Evolutionary conservation across 2,113 vertebrate genomes (phyloP), one percentile per base, ranked within the genome.

Genomic region (Gopherus flavomarginatus): DNA sequence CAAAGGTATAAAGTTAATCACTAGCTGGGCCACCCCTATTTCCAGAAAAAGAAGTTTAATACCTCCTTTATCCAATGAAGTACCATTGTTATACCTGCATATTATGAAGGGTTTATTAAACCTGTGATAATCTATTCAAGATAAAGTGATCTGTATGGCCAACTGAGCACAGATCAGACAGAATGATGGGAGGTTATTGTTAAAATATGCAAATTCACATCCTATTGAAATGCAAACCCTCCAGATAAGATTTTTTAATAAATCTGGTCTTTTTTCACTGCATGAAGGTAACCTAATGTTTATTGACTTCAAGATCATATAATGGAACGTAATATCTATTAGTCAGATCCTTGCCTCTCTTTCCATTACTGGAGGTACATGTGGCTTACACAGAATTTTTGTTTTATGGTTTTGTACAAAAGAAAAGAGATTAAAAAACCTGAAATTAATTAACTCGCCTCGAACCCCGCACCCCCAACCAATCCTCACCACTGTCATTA

Each of bases 131-230:
- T 98, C 95, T 94, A 98, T 98, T 98, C 98, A 98, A 98, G 98
- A 98, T 98, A 98, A 98, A 98, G 97, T 97, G 98, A 98, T 98
- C 97, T 97, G 97, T 98, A 98, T 98, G 97, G 98, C 97, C 97
- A 98, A 97, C 97, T 95, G 97, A 97, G 97, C 93, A 90, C 84
- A 92, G 94, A 98, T 98, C 98, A 98, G 98, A 98, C 98, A 97
- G 97, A 98, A 98, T 98, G 98, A 98, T 97, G 93, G 83, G 97
- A 97, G 98, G 98, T 98, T 98, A 98, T 98, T 98, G 98, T 98
- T 98, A 98, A 98, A 98, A 98, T 98, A 98, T 99, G 98, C 98
- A 98, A 98, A 98, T 98, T 98, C 98, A 97, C 97, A 98, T 98
- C 96, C 98, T 97, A 98, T 98, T 98, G 98, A 98, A 98, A 98